Percentiles rank a stretch among this genome's conserved stretches.
phyloP scores from a whole-genome alignment of 2,888 invertebrate genomes.

The Minunthozetes semirufus region DNA sequence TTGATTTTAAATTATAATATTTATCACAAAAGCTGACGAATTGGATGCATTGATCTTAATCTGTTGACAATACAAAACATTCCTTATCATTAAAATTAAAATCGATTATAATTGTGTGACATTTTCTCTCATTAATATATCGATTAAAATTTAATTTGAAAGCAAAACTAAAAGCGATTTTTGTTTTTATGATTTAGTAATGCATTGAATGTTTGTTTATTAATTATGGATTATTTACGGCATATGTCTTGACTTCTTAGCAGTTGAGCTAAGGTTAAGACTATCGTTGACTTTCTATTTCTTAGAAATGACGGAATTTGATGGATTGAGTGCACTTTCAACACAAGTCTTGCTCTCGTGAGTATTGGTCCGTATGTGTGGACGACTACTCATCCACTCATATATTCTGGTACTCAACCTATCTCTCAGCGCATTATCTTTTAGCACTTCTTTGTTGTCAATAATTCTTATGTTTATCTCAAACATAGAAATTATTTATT shows the following conservation, averaged over 20 bases:
- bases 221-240: too few species aligned
- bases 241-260: neutral
- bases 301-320: neutral
- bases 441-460: neutral
- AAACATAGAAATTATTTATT: conserved; percentile 3
- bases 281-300: neutral
- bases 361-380: neutral
- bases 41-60: too few species aligned
- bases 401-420: neutral
- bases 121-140: too few species aligned
- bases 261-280: neutral
- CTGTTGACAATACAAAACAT: too few species aligned
- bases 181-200: neutral
- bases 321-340: conserved; percentile 9
- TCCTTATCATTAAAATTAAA: too few species aligned
- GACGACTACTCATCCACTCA: neutral
- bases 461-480: neutral
- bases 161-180: too few species aligned
- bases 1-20: too few species aligned
- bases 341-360: neutral
- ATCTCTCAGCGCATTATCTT: neutral
- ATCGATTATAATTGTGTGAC: too few species aligned
- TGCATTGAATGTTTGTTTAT: too few species aligned
- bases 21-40: too few species aligned
- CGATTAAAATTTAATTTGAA: too few species aligned